A percentile compares a stretch with the other conserved stretches of the same genome.
Evolutionary conservation across 2,113 vertebrate genomes (phyloP).

Genomic region (Tragulus kanchil): DNA sequence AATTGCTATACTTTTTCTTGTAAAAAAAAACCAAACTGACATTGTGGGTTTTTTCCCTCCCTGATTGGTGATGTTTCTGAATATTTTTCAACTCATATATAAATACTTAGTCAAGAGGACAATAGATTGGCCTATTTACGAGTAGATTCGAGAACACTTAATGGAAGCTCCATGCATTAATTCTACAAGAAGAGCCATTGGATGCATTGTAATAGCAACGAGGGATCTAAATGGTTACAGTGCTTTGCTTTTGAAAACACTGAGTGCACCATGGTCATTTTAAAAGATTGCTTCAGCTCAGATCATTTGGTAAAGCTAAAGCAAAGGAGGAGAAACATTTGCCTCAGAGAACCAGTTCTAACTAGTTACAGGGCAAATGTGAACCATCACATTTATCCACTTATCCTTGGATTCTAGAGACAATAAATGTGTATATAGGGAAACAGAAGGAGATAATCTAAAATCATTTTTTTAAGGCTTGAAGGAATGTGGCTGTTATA

Average conservation of each 20-base stretch:
- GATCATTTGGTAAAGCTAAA: conserved; percentile 53
- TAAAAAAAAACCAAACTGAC: no score
- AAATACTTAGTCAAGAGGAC: conserved; percentile 57
- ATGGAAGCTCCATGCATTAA: conserved; percentile 68
- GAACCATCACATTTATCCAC: conserved; percentile 68
- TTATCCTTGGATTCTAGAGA: conserved; percentile 70
- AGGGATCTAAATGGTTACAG: conserved; percentile 65
- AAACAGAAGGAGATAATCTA: conserved; percentile 56
- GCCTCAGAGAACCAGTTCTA: conserved; percentile 57
- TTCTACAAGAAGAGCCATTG: conserved; percentile 63
- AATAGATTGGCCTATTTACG: conserved; percentile 61
- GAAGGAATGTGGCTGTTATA: conserved; percentile 51
- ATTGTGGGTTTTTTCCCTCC: neutral
- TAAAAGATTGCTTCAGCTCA: conserved; percentile 74
- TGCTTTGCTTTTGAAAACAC: conserved; percentile 64
- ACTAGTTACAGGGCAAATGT: conserved; percentile 51
- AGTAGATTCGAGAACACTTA: conserved; percentile 69
- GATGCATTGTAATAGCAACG: conserved; percentile 20
- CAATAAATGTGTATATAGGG: neutral
- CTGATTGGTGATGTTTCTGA: conserved; percentile 53
- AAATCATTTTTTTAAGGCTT: conserved; percentile 49
- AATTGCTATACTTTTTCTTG: no score
- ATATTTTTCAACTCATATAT: conserved; percentile 61
- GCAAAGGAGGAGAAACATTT: conserved; percentile 51
- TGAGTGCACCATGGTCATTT: conserved; percentile 56